Evolutionary conservation across 1,140 invertebrate species (phyloP).

Genomic region (Himalopsyche phryganea): DNA sequence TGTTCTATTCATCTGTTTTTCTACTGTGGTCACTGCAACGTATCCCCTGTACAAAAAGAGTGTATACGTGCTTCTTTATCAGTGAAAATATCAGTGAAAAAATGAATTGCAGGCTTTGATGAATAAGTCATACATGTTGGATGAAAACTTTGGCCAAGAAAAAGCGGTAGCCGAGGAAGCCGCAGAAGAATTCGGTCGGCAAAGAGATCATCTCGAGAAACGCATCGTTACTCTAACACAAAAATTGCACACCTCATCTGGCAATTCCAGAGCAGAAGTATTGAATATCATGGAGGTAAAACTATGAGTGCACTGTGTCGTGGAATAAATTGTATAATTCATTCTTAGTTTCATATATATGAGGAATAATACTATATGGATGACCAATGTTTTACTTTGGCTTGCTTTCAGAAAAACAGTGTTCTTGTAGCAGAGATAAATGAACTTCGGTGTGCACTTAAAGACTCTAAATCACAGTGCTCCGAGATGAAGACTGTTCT

Average conservation of each 20-base stretch:
- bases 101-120: slow-evolving; percentile 9
- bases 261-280: slow-evolving; percentile 44
- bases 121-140: slow-evolving; percentile 66
- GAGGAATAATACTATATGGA: too few relatives aligned
- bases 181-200: slow-evolving; percentile 72
- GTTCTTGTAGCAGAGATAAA: slow-evolving; percentile 73
- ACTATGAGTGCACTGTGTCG: slow-evolving; percentile 7
- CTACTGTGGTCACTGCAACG: too few relatives aligned
- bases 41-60: too few relatives aligned
- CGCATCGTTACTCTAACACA: slow-evolving; percentile 59
- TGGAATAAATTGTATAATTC: too few relatives aligned
- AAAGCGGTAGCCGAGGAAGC: slow-evolving; percentile 67
- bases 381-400: too few relatives aligned
- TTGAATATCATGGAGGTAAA: slow-evolving; percentile 51
- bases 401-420: slow-evolving; percentile 65
- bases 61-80: too few relatives aligned
- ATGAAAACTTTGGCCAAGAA: slow-evolving; percentile 60
- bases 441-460: slow-evolving; percentile 64
- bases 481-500: slow-evolving; percentile 68
- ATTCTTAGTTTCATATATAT: too few relatives aligned
- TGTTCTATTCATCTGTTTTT: too few relatives aligned
- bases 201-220: slow-evolving; percentile 74
- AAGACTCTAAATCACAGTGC: slow-evolving; percentile 58
- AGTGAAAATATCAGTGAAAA: too few relatives aligned
- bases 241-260: slow-evolving; percentile 42